Conservation (phyloP, 2,888 invertebrate genomes). For the Drosophila testacea region DNA sequence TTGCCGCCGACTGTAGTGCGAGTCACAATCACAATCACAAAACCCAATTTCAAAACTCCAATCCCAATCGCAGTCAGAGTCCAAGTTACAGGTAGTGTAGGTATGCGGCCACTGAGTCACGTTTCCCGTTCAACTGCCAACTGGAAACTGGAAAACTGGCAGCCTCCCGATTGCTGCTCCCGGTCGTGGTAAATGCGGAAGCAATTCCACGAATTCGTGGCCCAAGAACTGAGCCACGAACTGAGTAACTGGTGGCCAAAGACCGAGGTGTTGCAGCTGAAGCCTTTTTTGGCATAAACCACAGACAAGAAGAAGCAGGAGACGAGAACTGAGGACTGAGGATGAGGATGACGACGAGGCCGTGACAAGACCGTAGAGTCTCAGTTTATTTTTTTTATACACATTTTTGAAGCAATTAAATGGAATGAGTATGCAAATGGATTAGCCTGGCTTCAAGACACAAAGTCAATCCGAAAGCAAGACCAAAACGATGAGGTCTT, state of each 20-base stretch:
- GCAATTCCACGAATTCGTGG: slow-evolving; percentile 79
- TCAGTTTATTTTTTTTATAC: slow-evolving; percentile 52
- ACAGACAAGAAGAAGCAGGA: slow-evolving; percentile 35
- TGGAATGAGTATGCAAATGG: slow-evolving; percentile 80
- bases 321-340: slow-evolving; percentile 15
- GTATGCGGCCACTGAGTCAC: slow-evolving; percentile 74
- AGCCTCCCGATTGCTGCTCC: slow-evolving; percentile 43
- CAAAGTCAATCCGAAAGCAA: slow-evolving; percentile 25
- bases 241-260: slow-evolving; percentile 33
- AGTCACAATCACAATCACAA: slow-evolving; percentile 12
- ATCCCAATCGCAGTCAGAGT: slow-evolving; percentile 20
- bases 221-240: slow-evolving; percentile 73
- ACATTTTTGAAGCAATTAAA: slow-evolving; percentile 80
- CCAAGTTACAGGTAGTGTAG: slow-evolving; percentile 42
- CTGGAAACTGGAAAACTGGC: slow-evolving; percentile 35
- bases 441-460: slow-evolving; percentile 53
- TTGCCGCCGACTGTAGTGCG: slow-evolving; percentile 66
- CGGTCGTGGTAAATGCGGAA: slow-evolving; percentile 67
- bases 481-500: slow-evolving; percentile 39
- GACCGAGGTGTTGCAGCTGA: slow-evolving; percentile 54
- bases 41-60: not conserved
- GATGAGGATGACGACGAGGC: slow-evolving; percentile 38
- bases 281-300: slow-evolving; percentile 75
- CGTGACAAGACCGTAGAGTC: slow-evolving; percentile 67
- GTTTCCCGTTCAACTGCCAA: slow-evolving; percentile 67